Conservation (phyloP, 2,888 invertebrate species). For the Bhutanitis thaidina region DNA sequence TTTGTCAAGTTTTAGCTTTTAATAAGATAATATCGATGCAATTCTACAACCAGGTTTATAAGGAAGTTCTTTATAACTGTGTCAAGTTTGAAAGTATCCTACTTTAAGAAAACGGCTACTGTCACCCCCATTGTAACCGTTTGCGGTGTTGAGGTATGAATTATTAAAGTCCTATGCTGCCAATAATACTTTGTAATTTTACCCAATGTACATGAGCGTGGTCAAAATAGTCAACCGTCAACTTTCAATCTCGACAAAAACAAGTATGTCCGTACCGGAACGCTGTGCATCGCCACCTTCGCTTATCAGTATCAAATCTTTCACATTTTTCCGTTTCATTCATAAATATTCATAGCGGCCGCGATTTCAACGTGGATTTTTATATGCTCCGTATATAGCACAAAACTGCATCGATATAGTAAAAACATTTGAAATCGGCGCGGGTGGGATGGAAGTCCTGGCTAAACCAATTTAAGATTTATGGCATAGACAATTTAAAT, state of each 20-base stretch:
- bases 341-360: conserved; percentile 69
- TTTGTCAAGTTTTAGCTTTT: too few relatives aligned
- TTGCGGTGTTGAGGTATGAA: conserved; percentile 12
- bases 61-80: too few relatives aligned
- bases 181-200: not conserved
- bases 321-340: conserved; percentile 38
- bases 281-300: conserved; percentile 33
- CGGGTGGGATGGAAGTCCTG: conserved; percentile 7
- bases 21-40: too few relatives aligned
- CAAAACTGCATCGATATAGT: not conserved
- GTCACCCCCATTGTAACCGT: not conserved
- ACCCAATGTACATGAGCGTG: conserved; percentile 2
- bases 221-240: conserved; percentile 8
- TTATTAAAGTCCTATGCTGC: not conserved
- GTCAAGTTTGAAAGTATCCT: not conserved
- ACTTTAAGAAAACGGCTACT: not conserved
- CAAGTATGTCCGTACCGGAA: conserved; percentile 37
- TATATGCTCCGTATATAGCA: conserved; percentile 45
- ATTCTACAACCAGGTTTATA: too few relatives aligned
- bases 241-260: conserved; percentile 34
- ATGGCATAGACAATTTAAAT: too few relatives aligned
- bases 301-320: conserved; percentile 53
- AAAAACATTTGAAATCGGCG: conserved; percentile 9
- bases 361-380: conserved; percentile 59
- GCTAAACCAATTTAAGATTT: too few relatives aligned